Conservation (phyloP, 2,797 vertebrate genomes). For the Chaenodraco wilsoni region DNA sequence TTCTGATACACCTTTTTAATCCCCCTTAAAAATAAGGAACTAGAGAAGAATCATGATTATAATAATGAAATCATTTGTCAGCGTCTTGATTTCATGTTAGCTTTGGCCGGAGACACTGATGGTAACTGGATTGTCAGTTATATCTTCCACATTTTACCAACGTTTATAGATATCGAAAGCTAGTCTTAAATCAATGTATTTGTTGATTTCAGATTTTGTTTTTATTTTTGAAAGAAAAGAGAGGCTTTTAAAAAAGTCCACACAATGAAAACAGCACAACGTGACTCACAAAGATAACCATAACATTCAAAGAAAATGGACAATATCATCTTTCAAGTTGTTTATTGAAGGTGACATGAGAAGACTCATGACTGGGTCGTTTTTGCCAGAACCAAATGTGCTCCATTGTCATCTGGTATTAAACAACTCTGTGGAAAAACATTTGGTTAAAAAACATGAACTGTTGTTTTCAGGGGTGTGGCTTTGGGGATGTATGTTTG, state of each 20-base stretch:
- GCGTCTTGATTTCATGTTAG: constrained; percentile 45
- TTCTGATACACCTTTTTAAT: constrained; percentile 29
- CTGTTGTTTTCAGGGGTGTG: background rate
- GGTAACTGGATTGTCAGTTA: constrained; percentile 17
- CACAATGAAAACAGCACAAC: constrained; percentile 20
- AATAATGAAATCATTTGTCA: constrained; percentile 48
- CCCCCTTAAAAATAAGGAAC: constrained; percentile 37
- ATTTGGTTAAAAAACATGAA: constrained; percentile 5
- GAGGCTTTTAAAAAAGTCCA: background rate
- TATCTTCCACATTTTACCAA: constrained; percentile 11
- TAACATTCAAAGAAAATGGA: constrained; percentile 11
- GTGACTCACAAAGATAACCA: constrained; percentile 36
- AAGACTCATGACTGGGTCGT: constrained; percentile 21
- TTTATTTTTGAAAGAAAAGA: background rate
- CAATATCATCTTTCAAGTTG: constrained; percentile 37
- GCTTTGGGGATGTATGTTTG: background rate
- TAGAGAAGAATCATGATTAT: constrained; percentile 27
- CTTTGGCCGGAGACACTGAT: constrained; percentile 44
- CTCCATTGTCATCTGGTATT: constrained; percentile 42
- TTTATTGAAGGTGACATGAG: constrained; percentile 47
- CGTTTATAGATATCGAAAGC: background rate
- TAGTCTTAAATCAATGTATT: constrained; percentile 9
- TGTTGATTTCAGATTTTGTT: constrained; percentile 20
- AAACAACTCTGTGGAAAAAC: constrained; percentile 16
- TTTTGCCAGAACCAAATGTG: constrained; percentile 42